Base-by-base conservation (phyloP, 2,113 vertebrate genomes). In the Dolichallabes microphthalmus region DNA sequence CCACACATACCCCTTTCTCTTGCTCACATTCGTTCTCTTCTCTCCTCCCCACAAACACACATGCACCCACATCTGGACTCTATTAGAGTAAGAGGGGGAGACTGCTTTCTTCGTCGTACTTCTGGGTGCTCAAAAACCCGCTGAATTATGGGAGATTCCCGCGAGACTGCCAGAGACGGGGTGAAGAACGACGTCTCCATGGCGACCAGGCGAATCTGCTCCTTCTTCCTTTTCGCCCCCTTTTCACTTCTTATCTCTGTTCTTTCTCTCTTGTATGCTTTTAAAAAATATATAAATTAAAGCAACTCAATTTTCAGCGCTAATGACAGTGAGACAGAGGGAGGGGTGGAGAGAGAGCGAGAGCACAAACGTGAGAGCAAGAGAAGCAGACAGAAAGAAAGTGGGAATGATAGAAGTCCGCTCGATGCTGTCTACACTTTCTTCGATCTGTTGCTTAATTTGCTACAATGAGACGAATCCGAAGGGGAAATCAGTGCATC, bases 401-500 rank as follows among this genome's bases (percentile, higher is more conserved):
- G 19, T 55, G 53, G 14, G 84, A 82, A 45, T 66, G 77, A 80
- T 35, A 71, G 81, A 64, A 30, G 82, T 53, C 50, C 35, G 57
- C 69, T 75, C 58, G 11, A 71, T 25, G 77, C 60, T 8, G 69
- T 85, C 76, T 69, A 32, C n/a, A 13, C 30, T 77, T 50, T 60
- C 63, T 90, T 86, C 82, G 86, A 89, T 87, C 86, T 76, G 82
- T 85, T 74, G 86, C 85, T 85, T 89, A 89, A 90, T 89, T 90
- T 87, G 81, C 45, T 39, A 30, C 80, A 61, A 86, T 87, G 87
- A 86, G 90, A 89, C 82, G 77, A 86, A 87, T 87, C 85, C 75
- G 82, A 88, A 84, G 82, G 66, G 79, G 74, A 88, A 86, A 88
- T 69, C 80, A 55, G 45, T 20, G 82, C 73, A 32, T 80, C 82